Conservation (phyloP, 1,140 invertebrate genomes). For the Neuroterus valhalla region DNA sequence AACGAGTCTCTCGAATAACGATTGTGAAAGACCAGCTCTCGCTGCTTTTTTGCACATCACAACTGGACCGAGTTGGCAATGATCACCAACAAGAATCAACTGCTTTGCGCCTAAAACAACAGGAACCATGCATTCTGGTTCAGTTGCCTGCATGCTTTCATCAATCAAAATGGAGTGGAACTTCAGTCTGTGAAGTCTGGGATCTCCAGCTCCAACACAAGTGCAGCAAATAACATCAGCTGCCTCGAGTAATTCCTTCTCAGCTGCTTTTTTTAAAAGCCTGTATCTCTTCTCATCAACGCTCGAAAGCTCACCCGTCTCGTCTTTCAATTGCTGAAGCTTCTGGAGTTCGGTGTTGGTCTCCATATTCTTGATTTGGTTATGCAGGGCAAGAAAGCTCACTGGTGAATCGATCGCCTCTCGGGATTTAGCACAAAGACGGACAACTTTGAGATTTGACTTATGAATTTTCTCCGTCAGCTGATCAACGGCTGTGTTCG, state of each 20-base stretch:
- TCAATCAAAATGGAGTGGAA: slow-evolving; percentile 99
- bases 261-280: slow-evolving; percentile 92
- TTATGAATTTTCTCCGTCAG: slow-evolving; percentile 99
- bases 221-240: slow-evolving; percentile 99
- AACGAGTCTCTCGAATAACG: slow-evolving; percentile 97
- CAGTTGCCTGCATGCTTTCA: slow-evolving; percentile 97
- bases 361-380: slow-evolving; percentile 97
- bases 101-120: slow-evolving; percentile 98
- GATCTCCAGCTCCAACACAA: slow-evolving; percentile 98
- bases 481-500: slow-evolving; percentile 99
- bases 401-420: slow-evolving; percentile 99
- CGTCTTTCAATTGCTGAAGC: slow-evolving; percentile 97
- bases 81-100: slow-evolving; percentile 97
- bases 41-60: slow-evolving; percentile 99
- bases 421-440: slow-evolving; percentile 97
- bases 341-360: slow-evolving; percentile 94
- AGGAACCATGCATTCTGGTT: slow-evolving; percentile 99
- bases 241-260: slow-evolving; percentile 93
- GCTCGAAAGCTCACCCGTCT: slow-evolving; percentile 95
- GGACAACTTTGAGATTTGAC: slow-evolving; percentile 97
- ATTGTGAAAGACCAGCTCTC: slow-evolving; percentile 96
- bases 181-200: slow-evolving; percentile 90
- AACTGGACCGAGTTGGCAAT: slow-evolving; percentile 98
- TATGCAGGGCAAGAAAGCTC: slow-evolving; percentile 96
- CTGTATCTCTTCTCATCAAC: slow-evolving; percentile 95